Evolutionary conservation across 1,140 invertebrate species (phyloP).

Genomic region (Octopus sinensis): DNA sequence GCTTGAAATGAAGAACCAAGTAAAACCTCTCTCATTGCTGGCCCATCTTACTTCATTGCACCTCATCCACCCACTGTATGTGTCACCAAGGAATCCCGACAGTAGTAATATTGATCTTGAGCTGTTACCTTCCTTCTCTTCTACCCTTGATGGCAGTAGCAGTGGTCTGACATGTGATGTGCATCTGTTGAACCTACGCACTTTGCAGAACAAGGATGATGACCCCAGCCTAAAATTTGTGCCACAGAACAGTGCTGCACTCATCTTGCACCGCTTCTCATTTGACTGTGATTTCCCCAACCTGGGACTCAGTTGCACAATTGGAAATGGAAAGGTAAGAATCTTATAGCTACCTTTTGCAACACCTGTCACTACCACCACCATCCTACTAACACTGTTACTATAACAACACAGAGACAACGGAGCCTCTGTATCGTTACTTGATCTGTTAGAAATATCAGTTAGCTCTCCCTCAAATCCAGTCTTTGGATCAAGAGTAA

Average conservation of each 20-base stretch:
- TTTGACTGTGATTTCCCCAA: constrained; percentile 59
- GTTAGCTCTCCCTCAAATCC: background rate
- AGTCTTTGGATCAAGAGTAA: background rate
- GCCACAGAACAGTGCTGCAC: constrained; percentile 43
- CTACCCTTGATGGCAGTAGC: constrained; percentile 55
- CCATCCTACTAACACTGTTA: constrained; percentile 48
- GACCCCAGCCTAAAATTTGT: constrained; percentile 30
- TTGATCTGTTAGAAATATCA: constrained; percentile 21
- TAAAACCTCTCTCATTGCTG: constrained; percentile 65
- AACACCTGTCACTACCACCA: constrained; percentile 48
- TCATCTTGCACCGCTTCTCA: constrained; percentile 60
- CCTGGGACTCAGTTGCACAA: constrained; percentile 46
- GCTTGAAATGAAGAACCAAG: constrained; percentile 26
- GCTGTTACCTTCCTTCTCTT: constrained; percentile 3
- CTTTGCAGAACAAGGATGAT: constrained; percentile 46
- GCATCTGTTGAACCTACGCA: constrained; percentile 51
- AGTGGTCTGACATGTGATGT: constrained; percentile 57
- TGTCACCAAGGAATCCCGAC: constrained; percentile 36
- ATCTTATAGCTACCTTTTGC: constrained; percentile 18
- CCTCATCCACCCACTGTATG: constrained; percentile 67
- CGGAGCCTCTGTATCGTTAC: background rate
- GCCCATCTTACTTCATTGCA: constrained; percentile 66
- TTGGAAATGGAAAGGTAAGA: constrained; percentile 55
- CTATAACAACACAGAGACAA: background rate
- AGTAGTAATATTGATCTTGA: constrained; percentile 22